Evolutionary conservation across 2,888 invertebrate species (phyloP), one percentile per base, ranked within the genome.

Genomic region (Bibio marci): DNA sequence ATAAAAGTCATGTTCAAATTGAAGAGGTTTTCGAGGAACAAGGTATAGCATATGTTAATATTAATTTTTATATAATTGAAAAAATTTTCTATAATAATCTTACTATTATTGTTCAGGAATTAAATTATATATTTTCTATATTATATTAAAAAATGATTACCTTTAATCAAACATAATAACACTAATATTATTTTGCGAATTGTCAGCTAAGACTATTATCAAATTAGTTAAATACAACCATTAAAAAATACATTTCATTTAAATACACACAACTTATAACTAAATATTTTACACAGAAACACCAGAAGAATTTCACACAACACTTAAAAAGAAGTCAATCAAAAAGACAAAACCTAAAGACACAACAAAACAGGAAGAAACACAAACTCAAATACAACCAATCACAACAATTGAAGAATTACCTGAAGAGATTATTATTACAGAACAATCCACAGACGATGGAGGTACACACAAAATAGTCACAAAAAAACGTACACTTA

Each of bases 271-370:
- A 2, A 50, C 56, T 2, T 52, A 52, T 46, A 54, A 59, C 47
- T 59, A 59, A 44, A 57, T 52, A 13, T 51, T 56, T 41, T 45
- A 52, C 42, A 61, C 62, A 1, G 49, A 55, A 44, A 58, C 54
- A 4, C 54, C 53, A 1, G 45, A 45, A 7, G 41, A 44, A 3
- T 45, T 49, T 27, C 8, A 22, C 22, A 22, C 22, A 6, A 22
- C 22, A 22, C 22, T 8, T 8, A 4, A 6, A 43, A 45, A 49
- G 53, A 50, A 35, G 37, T 30, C 44, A 41, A 26, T 42, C 52
- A 58, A 22, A 37, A 47, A 38, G 42, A 44, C 41, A 39, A 43
- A 19, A 46, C 46, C 13, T 40, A 45, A 38, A 44, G 44, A 13
- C 32, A 36, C 28, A 14, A 28, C 17, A 8, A n/a, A n/a, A n/a